Evolutionary conservation across 2,888 invertebrate genomes (phyloP).

Genomic region (Coremacera marginata): DNA sequence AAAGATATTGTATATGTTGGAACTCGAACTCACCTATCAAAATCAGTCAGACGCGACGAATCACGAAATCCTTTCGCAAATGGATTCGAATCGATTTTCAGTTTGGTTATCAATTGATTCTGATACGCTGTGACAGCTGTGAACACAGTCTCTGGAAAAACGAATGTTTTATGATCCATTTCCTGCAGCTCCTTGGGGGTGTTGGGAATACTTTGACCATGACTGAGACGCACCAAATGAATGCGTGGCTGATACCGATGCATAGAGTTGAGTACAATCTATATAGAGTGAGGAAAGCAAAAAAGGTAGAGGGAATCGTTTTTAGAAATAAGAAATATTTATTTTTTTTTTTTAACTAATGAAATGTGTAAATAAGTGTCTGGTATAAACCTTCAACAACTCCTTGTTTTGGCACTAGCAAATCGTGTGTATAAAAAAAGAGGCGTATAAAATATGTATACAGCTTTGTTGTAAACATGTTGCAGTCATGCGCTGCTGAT

Average conservation of each 20-base stretch:
- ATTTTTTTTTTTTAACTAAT: not conserved
- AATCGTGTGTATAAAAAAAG: too few relatives aligned
- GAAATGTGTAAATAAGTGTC: not conserved
- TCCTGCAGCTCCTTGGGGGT: slow-evolving; percentile 85
- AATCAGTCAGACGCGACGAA: slow-evolving; percentile 94
- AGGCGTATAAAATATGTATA: not conserved
- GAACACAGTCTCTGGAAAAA: slow-evolving; percentile 98
- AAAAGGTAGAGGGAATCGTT: not conserved
- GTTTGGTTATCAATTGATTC: slow-evolving; percentile 98
- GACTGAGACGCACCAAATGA: slow-evolving; percentile 91
- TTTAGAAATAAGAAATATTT: not conserved
- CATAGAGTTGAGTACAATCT: slow-evolving; percentile 99
- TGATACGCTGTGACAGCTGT: slow-evolving; percentile 99
- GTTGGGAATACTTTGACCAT: slow-evolving; percentile 82
- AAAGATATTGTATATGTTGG: too few relatives aligned
- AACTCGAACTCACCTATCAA: slow-evolving; percentile 86
- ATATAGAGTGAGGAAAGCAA: slow-evolving; percentile 56
- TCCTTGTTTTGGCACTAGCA: too few relatives aligned
- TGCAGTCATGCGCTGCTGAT: not conserved
- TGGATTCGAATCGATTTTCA: slow-evolving; percentile 99
- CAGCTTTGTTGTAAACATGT: not conserved
- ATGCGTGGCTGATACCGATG: slow-evolving; percentile 99
- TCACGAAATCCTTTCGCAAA: slow-evolving; percentile 99
- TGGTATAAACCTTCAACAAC: too few relatives aligned
- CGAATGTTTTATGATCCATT: slow-evolving; percentile 95